Evolutionary conservation across 2,797 vertebrate species (phyloP).

Genomic region (Microhierax caerulescens): DNA sequence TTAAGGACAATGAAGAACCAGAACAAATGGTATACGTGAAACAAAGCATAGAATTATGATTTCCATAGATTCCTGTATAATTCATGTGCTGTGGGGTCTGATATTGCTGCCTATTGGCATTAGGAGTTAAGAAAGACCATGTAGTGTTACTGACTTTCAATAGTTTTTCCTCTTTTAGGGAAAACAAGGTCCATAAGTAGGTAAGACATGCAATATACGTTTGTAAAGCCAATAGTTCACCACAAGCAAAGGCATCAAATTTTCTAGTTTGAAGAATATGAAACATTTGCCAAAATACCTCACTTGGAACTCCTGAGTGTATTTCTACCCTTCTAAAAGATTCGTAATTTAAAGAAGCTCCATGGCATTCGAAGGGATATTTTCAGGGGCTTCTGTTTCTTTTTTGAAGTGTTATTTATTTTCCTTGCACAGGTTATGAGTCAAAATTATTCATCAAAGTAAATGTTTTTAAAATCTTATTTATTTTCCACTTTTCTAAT

Average conservation of each 20-base stretch:
- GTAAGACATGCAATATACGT: accelerated
- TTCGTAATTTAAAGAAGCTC: neutral
- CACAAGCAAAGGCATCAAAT: neutral
- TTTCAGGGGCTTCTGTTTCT: neutral
- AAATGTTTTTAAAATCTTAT: neutral
- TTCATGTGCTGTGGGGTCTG: neutral
- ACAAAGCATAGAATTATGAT: neutral
- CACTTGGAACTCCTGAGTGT: neutral
- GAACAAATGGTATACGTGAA: neutral
- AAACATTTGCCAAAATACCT: neutral
- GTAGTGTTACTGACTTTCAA: neutral
- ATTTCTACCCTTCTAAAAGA: neutral
- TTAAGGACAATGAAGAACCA: neutral
- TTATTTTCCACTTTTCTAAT: neutral
- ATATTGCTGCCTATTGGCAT: neutral
- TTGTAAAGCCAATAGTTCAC: neutral
- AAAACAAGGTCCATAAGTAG: neutral
- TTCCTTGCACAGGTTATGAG: neutral
- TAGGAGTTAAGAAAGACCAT: neutral
- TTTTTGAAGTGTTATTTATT: neutral
- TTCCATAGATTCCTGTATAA: neutral
- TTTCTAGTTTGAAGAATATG: neutral
- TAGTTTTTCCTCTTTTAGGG: neutral
- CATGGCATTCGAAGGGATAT: neutral
- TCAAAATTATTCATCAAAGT: neutral